Percentiles rank a stretch among this genome's conserved stretches.
These are phyloP conservation scores for Dasyprocta punctata DNA, from an alignment of 2,113 vertebrate genomes.

Conservation along the genomic window DNA sequence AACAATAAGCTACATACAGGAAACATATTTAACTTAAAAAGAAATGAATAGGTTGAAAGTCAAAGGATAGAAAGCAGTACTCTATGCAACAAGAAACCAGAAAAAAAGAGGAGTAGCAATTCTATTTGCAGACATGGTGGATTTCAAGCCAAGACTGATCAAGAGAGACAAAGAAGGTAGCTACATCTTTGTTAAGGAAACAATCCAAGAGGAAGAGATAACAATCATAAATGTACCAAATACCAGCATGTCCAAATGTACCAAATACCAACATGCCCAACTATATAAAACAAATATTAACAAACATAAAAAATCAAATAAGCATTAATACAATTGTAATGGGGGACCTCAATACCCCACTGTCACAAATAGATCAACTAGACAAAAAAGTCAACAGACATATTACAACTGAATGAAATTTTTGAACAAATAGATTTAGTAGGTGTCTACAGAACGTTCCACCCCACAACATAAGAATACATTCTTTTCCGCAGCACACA, in stretches of 20 bases:
- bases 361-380: background rate
- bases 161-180: background rate
- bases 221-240: background rate
- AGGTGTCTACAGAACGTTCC: background rate
- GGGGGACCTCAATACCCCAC: background rate
- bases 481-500: background rate
- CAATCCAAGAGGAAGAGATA: background rate
- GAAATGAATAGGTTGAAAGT: background rate
- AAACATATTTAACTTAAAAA: background rate
- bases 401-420: background rate
- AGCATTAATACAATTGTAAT: background rate
- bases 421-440: background rate
- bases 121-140: background rate
- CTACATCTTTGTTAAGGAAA: background rate
- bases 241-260: background rate
- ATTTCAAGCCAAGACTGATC: background rate
- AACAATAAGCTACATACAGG: background rate
- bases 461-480: background rate
- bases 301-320: background rate
- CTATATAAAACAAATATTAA: background rate
- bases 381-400: background rate
- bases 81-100: background rate
- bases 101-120: background rate
- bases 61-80: background rate
- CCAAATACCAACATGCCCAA: background rate